Percentiles rank a stretch among this genome's conserved stretches.
phyloP scores from a whole-genome alignment of 2,888 invertebrate genomes.

The Plusia festucae region DNA sequence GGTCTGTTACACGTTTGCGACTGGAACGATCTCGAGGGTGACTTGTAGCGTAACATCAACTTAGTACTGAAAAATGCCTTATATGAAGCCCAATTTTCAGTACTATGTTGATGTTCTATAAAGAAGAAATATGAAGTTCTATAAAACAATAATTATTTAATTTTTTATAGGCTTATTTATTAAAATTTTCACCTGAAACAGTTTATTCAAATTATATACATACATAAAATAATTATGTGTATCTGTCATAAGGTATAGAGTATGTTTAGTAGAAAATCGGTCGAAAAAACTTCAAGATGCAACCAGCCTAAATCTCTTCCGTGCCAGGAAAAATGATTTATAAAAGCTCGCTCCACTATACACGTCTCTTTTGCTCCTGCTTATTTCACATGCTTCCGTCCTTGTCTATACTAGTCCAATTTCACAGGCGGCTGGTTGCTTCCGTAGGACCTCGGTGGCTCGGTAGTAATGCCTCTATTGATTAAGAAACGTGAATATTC shows the following conservation, averaged over 20 bases:
- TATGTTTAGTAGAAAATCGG: slow-evolving; percentile 3
- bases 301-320: slow-evolving; percentile 75
- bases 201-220: no score
- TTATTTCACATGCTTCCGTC: slow-evolving; percentile 60
- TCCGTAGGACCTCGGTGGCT: slow-evolving; percentile 79
- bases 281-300: slow-evolving; percentile 51
- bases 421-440: slow-evolving; percentile 86
- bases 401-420: slow-evolving; percentile 82
- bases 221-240: no score
- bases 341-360: slow-evolving; percentile 77
- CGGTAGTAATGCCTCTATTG: slow-evolving; percentile 85
- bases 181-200: no score
- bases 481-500: slow-evolving; percentile 89
- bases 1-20: slow-evolving; percentile 57
- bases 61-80: no score
- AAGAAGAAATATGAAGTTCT: no score
- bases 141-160: no score
- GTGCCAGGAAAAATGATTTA: slow-evolving; percentile 88
- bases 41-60: neutral
- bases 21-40: slow-evolving; percentile 18
- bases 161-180: no score
- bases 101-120: no score
- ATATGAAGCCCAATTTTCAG: no score
- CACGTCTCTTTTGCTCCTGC: slow-evolving; percentile 66
- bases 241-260: no score